Conservation (phyloP, 2,113 vertebrate species). For the Mustela nigripes region DNA sequence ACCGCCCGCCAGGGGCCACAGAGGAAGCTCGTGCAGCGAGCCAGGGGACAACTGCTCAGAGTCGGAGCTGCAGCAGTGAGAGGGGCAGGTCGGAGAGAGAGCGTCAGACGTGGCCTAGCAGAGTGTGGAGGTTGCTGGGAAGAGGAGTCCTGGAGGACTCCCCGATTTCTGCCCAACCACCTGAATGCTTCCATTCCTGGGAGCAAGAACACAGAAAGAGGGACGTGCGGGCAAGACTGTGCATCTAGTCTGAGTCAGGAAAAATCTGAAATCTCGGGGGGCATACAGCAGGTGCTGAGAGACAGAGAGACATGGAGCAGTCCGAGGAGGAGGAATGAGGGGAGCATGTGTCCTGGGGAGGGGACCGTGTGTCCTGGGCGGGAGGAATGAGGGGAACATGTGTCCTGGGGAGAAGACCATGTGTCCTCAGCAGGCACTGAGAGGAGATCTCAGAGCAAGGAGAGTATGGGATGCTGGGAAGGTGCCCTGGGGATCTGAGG, state of each 20-base stretch:
- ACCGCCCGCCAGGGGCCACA: too few relatives aligned
- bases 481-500: accelerated
- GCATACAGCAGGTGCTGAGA: background rate
- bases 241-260: background rate
- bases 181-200: background rate
- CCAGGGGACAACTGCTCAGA: background rate
- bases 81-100: background rate
- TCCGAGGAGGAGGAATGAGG: too few relatives aligned
- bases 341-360: background rate
- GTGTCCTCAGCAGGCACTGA: too few relatives aligned
- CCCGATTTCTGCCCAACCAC: background rate
- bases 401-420: too few relatives aligned
- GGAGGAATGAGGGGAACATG: too few relatives aligned
- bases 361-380: background rate
- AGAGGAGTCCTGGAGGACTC: background rate
- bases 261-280: background rate
- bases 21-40: background rate
- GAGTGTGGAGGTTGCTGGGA: background rate
- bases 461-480: too few relatives aligned
- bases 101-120: background rate
- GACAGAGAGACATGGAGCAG: background rate
- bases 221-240: background rate
- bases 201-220: background rate
- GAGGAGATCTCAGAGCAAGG: too few relatives aligned
- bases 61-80: accelerated